Evolutionary conservation across 1,140 invertebrate genomes (phyloP).

Genomic region (Caenorhabditis latens): DNA sequence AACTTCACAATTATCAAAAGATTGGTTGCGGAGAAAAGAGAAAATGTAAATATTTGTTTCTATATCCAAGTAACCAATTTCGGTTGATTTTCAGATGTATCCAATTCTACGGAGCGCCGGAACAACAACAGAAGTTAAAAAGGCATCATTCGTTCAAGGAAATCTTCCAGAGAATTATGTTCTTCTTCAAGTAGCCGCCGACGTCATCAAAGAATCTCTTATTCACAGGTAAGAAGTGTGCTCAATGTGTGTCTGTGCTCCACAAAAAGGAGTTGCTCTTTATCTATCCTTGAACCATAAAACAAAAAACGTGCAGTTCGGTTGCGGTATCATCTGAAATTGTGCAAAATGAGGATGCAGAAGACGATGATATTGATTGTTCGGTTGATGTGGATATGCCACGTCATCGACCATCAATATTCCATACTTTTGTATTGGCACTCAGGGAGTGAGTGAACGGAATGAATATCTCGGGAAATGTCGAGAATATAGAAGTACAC

Average conservation of each 20-base stretch:
- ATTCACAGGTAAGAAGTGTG: slow-evolving; percentile 57
- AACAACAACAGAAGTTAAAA: slow-evolving; percentile 42
- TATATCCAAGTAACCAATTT: not conserved
- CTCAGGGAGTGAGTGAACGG: slow-evolving; percentile 35
- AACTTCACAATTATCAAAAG: slow-evolving; percentile 59
- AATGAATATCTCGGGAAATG: not conserved
- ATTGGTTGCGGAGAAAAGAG: slow-evolving; percentile 60
- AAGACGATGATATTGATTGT: slow-evolving; percentile 19
- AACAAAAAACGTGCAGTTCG: slow-evolving; percentile 26
- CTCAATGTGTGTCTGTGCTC: not conserved
- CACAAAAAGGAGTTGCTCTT: not conserved
- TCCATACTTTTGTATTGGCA: slow-evolving; percentile 48
- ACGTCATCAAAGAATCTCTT: slow-evolving; percentile 61
- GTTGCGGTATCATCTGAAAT: slow-evolving; percentile 42
- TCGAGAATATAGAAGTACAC: not conserved
- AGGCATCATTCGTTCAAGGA: slow-evolving; percentile 10
- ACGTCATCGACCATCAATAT: slow-evolving; percentile 44
- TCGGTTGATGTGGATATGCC: slow-evolving; percentile 37
- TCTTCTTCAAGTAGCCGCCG: slow-evolving; percentile 60
- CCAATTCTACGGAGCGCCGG: slow-evolving; percentile 42
- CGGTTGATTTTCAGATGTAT: slow-evolving; percentile 46
- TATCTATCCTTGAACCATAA: not conserved
- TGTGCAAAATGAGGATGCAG: not conserved
- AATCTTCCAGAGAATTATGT: slow-evolving; percentile 62
- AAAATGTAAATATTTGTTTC: slow-evolving; percentile 39